Evolutionary conservation across 2,797 vertebrate genomes (phyloP).

Genomic region (Psittacula derbiana): DNA sequence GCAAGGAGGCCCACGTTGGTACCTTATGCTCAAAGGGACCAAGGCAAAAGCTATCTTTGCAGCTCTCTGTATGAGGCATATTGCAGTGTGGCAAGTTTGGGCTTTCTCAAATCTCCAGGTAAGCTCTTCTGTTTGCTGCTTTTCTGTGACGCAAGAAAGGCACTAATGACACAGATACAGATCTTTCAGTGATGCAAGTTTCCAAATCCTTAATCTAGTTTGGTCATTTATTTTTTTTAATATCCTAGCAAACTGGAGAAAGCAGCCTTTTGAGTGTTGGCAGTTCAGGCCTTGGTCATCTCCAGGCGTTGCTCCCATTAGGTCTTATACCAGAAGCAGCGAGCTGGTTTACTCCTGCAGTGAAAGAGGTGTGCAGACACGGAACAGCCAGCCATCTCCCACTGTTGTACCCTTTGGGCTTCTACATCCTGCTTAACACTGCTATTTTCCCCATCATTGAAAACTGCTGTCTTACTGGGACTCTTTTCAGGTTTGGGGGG

Average conservation of each 20-base stretch:
- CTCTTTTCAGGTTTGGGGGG: not conserved
- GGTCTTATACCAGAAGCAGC: not conserved
- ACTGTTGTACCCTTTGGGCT: not conserved
- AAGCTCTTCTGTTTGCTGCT: not conserved
- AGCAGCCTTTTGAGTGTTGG: fast-evolving
- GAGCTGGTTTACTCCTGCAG: not conserved
- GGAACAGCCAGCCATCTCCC: not conserved
- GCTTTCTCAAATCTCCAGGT: not conserved
- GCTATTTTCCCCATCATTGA: not conserved
- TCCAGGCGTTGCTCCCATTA: not conserved
- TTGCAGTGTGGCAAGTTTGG: not conserved
- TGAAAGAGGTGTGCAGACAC: not conserved
- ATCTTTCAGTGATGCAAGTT: not conserved
- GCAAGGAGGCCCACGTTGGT: not conserved
- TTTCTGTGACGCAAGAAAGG: not conserved
- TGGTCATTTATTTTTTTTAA: not conserved
- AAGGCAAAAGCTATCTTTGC: not conserved
- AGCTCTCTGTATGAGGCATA: not conserved
- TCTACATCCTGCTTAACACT: not conserved
- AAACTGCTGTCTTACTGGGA: not conserved
- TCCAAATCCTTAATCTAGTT: not conserved
- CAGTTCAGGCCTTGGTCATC: not conserved
- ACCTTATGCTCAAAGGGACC: not conserved
- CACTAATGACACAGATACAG: not conserved
- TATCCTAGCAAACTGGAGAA: not conserved